Base-by-base conservation (phyloP, 1,140 invertebrate genomes). In the Agrilus planipennis region DNA sequence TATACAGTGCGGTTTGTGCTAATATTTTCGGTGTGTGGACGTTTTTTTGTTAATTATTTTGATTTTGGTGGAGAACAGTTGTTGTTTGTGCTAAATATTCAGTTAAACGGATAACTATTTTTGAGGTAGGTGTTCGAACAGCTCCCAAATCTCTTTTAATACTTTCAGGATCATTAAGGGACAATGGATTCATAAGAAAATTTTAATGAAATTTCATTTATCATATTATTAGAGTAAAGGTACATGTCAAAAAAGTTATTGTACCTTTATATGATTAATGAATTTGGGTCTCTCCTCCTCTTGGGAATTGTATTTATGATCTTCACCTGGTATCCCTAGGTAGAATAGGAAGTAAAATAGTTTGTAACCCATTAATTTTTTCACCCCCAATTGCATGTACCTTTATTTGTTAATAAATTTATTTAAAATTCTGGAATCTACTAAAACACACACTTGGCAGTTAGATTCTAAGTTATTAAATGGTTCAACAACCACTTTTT, bases 151-250 rank as follows among this genome's bases (percentile, higher is more conserved):
- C 30, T 39, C n/a, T 4, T 36, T 14, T 22, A 6, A 17, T 36
- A 7, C 19, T 36, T 21, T 36, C 23, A 36, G 34, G 34, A 58
- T 56, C 52, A 56, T 54, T 55, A 54, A 29, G 32, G 36, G 9
- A 53, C 52, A 59, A 55, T 50, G 52, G 47, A 23, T 34, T 54
- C 41, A 44, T 18, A 46, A 53, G 52, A 47, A 57, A 55, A 57
- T 58, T 58, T 60, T 60, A 60, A 58, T 60, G 53, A 58, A n/a
- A 56, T 53, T 55, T 55, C 50, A 51, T 58, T 57, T 53, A 53
- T 47, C 43, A 50, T 51, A 54, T 48, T 48, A 53, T 55, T 39
- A 49, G 32, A 28, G 22, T 30, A 31, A 14, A 41, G 42, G 41
- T 48, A 29, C 52, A 53, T 51, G 55, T 59, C 57, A 57, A 57